A percentile compares a stretch with the other conserved stretches of the same genome.
Conservation (phyloP, 2,888 invertebrate genomes). For the Hyppa rectilinea region DNA sequence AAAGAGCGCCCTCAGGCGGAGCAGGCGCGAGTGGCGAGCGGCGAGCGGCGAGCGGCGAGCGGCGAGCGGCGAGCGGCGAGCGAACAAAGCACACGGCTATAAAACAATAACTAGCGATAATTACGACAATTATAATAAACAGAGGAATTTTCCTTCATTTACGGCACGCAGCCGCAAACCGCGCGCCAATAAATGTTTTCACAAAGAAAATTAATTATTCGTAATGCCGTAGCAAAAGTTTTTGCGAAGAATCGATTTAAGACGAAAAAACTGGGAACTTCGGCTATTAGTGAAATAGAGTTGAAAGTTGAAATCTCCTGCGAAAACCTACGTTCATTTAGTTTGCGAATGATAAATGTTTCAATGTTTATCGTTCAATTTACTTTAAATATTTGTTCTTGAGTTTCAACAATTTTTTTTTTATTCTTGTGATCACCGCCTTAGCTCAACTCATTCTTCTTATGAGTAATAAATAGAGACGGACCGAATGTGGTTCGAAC, state of each 20-base stretch:
- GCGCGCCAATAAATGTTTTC: conserved; percentile 15
- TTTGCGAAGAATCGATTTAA: conserved; percentile 35
- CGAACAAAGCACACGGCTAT: conserved; percentile 3
- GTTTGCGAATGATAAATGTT: conserved; percentile 27
- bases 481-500: too few species aligned
- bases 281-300: conserved; percentile 41
- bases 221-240: conserved; percentile 39
- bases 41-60: too few species aligned
- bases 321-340: conserved; percentile 5
- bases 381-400: conserved; percentile 6
- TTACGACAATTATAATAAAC: conserved; percentile 23
- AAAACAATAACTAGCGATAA: conserved; percentile 39
- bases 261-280: conserved; percentile 39
- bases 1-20: not conserved
- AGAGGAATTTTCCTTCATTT: not conserved
- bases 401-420: not conserved
- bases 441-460: not conserved
- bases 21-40: too few species aligned
- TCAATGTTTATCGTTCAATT: conserved; percentile 10
- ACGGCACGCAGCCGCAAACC: conserved; percentile 9
- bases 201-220: conserved; percentile 40
- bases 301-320: conserved; percentile 32
- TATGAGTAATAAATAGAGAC: not conserved
- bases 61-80: not conserved
- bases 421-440: not conserved